Conservation (phyloP, 2,113 vertebrate genomes). For the Lanius ludovicianus region DNA sequence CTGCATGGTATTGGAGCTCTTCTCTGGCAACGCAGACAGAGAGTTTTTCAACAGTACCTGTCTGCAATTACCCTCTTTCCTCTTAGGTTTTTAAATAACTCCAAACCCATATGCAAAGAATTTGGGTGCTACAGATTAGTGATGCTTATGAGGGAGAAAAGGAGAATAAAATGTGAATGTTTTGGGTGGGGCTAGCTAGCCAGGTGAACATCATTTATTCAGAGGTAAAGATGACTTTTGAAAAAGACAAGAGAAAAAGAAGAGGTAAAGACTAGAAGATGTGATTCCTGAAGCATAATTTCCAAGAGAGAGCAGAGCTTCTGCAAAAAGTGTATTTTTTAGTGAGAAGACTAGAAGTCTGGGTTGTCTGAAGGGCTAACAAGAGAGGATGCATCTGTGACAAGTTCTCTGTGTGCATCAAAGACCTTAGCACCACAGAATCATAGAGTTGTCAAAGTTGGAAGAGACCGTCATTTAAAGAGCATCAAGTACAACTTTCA, state of each 20-base stretch:
- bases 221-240: neutral
- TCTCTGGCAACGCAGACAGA: neutral
- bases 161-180: neutral
- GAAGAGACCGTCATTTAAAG: neutral
- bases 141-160: neutral
- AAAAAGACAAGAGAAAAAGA: neutral
- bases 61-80: neutral
- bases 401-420: neutral
- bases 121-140: neutral
- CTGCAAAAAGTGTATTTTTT: neutral
- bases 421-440: neutral
- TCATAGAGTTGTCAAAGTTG: neutral
- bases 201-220: neutral
- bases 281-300: neutral
- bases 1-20: fast-evolving
- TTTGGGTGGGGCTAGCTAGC: neutral
- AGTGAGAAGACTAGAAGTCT: neutral
- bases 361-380: neutral
- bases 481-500: neutral
- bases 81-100: neutral
- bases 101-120: neutral
- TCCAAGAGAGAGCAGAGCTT: neutral
- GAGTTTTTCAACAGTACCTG: neutral
- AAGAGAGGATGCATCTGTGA: neutral
- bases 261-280: neutral